These are phyloP conservation scores for Yponomeuta cagnagella DNA, from an alignment of 2,888 invertebrate genomes.

Conservation along the genomic window DNA sequence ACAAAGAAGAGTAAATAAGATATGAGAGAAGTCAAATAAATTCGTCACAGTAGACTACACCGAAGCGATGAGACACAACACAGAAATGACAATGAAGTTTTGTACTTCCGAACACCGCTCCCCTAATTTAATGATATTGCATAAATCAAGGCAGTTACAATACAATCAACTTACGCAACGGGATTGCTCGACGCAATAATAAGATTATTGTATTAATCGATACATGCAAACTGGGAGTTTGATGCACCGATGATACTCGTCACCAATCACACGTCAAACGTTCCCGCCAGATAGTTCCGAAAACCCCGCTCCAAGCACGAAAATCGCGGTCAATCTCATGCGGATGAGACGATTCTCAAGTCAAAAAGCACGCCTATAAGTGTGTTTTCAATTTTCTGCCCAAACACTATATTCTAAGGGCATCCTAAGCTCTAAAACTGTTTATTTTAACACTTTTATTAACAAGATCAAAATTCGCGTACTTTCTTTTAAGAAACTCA, in stretches of 20 bases:
- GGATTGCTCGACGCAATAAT: slow-evolving; percentile 9
- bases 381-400: no score
- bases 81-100: slow-evolving; percentile 19
- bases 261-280: slow-evolving; percentile 19
- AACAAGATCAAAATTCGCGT: no score
- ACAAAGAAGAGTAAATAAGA: slow-evolving; percentile 29
- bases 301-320: not conserved
- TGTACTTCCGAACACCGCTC: slow-evolving; percentile 16
- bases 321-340: not conserved
- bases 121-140: slow-evolving; percentile 31
- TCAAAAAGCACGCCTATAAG: not conserved
- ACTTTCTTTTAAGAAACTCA: no score
- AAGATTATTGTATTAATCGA: slow-evolving; percentile 3
- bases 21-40: slow-evolving; percentile 39
- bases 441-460: no score
- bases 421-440: no score
- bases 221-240: not conserved
- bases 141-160: slow-evolving; percentile 41
- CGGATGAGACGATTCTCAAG: not conserved
- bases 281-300: no score
- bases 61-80: slow-evolving; percentile 28
- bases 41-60: slow-evolving; percentile 54
- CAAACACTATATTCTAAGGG: no score
- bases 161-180: slow-evolving; percentile 24
- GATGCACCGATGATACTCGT: slow-evolving; percentile 52